Percentiles rank a stretch among this genome's conserved stretches.
phyloP scores from a whole-genome alignment of 2,797 vertebrate species.

The Halcyon chelicuti region DNA sequence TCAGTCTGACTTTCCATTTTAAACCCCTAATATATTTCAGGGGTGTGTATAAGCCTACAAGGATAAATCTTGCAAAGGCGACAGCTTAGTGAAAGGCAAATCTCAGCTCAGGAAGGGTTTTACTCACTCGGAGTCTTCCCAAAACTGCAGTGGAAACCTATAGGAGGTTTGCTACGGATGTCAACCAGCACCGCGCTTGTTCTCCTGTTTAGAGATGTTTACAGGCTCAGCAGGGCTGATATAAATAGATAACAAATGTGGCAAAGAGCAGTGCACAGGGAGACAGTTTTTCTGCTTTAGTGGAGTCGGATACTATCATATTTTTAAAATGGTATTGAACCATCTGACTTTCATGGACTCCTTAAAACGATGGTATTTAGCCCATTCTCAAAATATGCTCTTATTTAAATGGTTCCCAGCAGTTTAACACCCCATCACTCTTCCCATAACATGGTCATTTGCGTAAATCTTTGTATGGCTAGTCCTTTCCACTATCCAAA shows the following conservation, averaged over 20 bases:
- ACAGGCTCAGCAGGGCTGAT: background rate
- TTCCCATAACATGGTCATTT: background rate
- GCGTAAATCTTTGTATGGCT: background rate
- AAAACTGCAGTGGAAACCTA: background rate
- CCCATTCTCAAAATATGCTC: background rate
- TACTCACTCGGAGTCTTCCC: background rate
- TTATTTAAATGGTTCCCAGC: background rate
- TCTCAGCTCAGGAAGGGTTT: background rate
- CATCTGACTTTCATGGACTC: background rate
- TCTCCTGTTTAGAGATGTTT: background rate
- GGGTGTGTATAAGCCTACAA: background rate
- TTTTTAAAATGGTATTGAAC: background rate
- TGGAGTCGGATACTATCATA: background rate
- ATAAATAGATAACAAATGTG: background rate
- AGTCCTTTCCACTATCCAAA: background rate
- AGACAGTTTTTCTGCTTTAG: background rate
- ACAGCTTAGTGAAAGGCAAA: background rate
- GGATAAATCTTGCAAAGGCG: background rate
- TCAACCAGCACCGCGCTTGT: accelerated
- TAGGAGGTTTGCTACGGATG: background rate
- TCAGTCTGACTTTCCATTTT: background rate
- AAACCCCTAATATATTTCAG: background rate
- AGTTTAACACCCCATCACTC: background rate
- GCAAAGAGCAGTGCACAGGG: background rate
- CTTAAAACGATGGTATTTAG: background rate